A percentile compares a stretch with the other conserved stretches of the same genome.
phyloP scores from a whole-genome alignment of 2,888 invertebrate genomes.

The Carabus problematicus region DNA sequence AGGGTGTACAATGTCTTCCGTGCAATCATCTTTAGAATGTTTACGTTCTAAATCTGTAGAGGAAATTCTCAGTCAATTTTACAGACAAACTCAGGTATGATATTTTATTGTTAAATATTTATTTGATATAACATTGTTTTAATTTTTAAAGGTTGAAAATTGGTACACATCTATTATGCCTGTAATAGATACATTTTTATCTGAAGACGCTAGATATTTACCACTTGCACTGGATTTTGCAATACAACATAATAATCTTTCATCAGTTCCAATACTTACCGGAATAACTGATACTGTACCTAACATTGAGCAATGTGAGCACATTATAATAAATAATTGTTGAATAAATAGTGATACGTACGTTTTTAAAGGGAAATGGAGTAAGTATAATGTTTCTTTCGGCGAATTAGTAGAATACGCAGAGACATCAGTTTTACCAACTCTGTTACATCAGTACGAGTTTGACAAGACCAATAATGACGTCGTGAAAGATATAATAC shows the following conservation, averaged over 20 bases:
- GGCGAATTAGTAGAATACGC: constrained; percentile 63
- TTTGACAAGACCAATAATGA: constrained; percentile 51
- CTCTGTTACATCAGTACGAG: constrained; percentile 61
- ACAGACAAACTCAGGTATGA: constrained; percentile 61
- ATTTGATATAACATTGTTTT: neutral
- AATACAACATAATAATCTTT: constrained; percentile 62
- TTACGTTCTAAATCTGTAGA: constrained; percentile 66
- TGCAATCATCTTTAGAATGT: constrained; percentile 65
- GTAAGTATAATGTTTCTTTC: constrained; percentile 66
- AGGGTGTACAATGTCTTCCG: constrained; percentile 62
- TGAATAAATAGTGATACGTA: neutral
- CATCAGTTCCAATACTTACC: constrained; percentile 70
- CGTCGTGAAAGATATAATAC: constrained; percentile 59
- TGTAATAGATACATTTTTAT: constrained; percentile 68
- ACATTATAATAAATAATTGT: neutral
- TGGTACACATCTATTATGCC: constrained; percentile 64
- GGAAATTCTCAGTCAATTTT: constrained; percentile 67
- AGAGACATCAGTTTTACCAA: constrained; percentile 66
- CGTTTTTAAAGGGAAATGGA: constrained; percentile 64
- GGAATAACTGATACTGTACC: constrained; percentile 69
- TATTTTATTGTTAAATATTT: neutral
- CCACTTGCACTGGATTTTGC: constrained; percentile 64
- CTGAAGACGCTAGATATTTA: constrained; percentile 67
- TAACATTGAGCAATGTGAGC: constrained; percentile 51
- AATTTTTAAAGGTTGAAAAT: constrained; percentile 31